Conservation (phyloP, 2,797 vertebrate species). For the Paratrypauchen microcephalus region DNA sequence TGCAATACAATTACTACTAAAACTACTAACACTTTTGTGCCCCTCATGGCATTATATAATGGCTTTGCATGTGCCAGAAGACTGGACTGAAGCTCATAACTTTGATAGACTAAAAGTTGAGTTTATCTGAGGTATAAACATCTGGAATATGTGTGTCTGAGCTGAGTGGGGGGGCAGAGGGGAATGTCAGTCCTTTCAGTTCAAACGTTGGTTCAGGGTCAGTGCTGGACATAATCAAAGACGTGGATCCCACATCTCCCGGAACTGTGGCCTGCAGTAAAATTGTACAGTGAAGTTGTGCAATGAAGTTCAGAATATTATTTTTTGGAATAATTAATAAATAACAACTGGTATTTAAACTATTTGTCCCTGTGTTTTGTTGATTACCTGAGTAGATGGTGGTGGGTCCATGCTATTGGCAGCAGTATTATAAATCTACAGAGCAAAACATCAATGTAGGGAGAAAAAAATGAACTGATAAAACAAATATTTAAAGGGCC, state of each 20-base stretch:
- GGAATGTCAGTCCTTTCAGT: slow-evolving; percentile 16
- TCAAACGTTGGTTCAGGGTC: slow-evolving; percentile 25
- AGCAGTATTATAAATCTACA: slow-evolving; percentile 7
- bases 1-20: background rate
- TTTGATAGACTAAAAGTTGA: slow-evolving; percentile 33
- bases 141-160: slow-evolving; percentile 6
- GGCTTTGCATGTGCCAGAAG: background rate
- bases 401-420: background rate
- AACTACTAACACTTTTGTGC: background rate
- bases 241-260: background rate
- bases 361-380: background rate
- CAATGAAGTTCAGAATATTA: background rate
- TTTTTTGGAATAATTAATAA: background rate
- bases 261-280: slow-evolving; percentile 23
- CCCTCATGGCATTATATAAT: background rate
- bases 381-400: background rate
- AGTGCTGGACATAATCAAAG: background rate
- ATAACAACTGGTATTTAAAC: background rate
- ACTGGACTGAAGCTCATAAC: background rate
- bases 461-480: background rate
- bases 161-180: slow-evolving; percentile 24
- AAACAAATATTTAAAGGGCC: background rate
- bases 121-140: slow-evolving; percentile 56
- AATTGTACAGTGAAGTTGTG: background rate
- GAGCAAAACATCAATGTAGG: slow-evolving; percentile 2